Base-by-base conservation (phyloP, 2,113 vertebrate genomes). In the Progne subis region DNA sequence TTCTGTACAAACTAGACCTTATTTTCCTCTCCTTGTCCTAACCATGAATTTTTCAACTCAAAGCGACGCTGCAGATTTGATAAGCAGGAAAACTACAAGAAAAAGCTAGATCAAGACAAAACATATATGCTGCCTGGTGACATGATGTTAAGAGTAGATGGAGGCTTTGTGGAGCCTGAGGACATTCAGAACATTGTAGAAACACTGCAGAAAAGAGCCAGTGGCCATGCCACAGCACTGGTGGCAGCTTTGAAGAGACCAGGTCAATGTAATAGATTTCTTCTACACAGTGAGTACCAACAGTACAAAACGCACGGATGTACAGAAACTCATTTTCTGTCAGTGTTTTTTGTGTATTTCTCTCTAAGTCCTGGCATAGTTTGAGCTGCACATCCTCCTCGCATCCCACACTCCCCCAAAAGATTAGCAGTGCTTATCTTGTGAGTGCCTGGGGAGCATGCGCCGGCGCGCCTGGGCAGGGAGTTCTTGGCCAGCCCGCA, bases 391-490 rank as follows among this genome's bases (percentile, higher is more conserved):
- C 28, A 41, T 29, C 72, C 81, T 89, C 70, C 49, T 63, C 7
- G 3, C 59, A 64, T 56, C 19, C 34, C 80, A 26, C 56, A 49
- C 85, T 86, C 72, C 85, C 61, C 71, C 11, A n/a, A 21, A 57
- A 78, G 88, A 92, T 94, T 52, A 86, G 47, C 86, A n/a, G 59
- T 2, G 3, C 76, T 93, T 95, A 88, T 83, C 82, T 82, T 0
- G 4, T 3, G 2, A 19, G 26, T 32, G 39, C 3, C 17, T 5
- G 16, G 3, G 3, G 55, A 13, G 9, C 72, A 4, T 29, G 69
- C 0, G 2, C 60, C 3, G 0, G 8, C 0, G 0, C 1, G 12
- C 74, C 50, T 14, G 32, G 24, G 24, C 68, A 75, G 56, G 44
- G 93, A 86, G 64, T 9, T 52, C 56, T 37, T 46, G 31, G 47